Percentiles rank a stretch among this genome's conserved stretches.
phyloP scores from a whole-genome alignment of 2,113 vertebrate species.

The Taurulus bubalis region DNA sequence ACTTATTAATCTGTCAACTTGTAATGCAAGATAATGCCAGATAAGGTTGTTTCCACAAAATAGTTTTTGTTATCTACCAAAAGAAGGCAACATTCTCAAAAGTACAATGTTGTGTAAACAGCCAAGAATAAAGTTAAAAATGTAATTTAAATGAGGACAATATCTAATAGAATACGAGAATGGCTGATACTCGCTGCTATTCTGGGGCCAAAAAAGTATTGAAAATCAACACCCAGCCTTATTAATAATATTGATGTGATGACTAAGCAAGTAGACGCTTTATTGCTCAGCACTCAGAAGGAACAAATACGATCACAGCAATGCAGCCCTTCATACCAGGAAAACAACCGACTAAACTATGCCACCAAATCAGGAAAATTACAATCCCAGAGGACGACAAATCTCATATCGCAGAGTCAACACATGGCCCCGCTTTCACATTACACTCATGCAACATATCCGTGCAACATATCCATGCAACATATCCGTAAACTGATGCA shows the following conservation, averaged over 20 bases:
- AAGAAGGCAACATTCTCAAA: background rate
- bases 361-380: background rate
- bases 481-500: background rate
- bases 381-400: background rate
- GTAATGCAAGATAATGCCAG: background rate
- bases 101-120: background rate
- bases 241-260: background rate
- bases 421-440: background rate
- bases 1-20: background rate
- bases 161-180: background rate
- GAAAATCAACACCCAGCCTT: background rate
- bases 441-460: background rate
- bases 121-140: background rate
- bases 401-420: background rate
- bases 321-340: background rate
- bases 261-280: background rate
- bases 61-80: background rate
- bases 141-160: background rate
- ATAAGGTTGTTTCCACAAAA: background rate
- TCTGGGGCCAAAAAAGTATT: background rate
- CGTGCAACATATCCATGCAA: too few relatives aligned
- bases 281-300: background rate
- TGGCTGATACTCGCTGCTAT: background rate
- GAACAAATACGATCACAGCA: background rate
- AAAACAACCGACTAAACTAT: background rate